Conservation (phyloP, 2,888 invertebrate species). For the Drosophila trichaetosa region DNA sequence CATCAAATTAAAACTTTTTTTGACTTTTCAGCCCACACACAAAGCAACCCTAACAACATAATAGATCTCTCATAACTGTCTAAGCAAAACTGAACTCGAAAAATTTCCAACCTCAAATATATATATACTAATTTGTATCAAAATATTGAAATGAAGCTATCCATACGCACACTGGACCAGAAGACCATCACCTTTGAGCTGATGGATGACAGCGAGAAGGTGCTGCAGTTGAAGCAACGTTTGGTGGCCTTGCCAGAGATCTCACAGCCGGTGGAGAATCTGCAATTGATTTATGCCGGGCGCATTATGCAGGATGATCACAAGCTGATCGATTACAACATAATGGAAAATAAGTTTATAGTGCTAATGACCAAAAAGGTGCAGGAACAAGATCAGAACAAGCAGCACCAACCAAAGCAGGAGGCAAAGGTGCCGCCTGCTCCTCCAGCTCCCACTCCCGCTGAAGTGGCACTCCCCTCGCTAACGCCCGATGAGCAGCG, state of each 20-base stretch:
- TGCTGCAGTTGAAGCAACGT: constrained; percentile 92
- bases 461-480: constrained; percentile 35
- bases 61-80: not conserved
- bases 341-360: constrained; percentile 97
- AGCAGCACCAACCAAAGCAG: not conserved
- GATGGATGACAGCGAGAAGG: constrained; percentile 90
- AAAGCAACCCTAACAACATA: not conserved
- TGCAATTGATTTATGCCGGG: constrained; percentile 97
- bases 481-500: constrained; percentile 58
- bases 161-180: constrained; percentile 96
- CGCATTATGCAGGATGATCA: constrained; percentile 96
- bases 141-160: constrained; percentile 87
- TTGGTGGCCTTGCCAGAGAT: constrained; percentile 65
- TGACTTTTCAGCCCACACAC: not conserved
- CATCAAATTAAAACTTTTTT: constrained; percentile 22
- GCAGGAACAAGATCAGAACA: not conserved
- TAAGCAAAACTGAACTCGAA: constrained; percentile 1
- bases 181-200: constrained; percentile 96
- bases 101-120: not conserved
- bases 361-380: constrained; percentile 93
- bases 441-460: not conserved
- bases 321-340: constrained; percentile 93
- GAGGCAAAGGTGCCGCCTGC: not conserved
- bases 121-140: not conserved
- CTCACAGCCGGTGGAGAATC: constrained; percentile 90